Percentiles rank a stretch among this genome's conserved stretches.
phyloP scores from a whole-genome alignment of 2,113 vertebrate species.

The Notarius quadriscutis region DNA sequence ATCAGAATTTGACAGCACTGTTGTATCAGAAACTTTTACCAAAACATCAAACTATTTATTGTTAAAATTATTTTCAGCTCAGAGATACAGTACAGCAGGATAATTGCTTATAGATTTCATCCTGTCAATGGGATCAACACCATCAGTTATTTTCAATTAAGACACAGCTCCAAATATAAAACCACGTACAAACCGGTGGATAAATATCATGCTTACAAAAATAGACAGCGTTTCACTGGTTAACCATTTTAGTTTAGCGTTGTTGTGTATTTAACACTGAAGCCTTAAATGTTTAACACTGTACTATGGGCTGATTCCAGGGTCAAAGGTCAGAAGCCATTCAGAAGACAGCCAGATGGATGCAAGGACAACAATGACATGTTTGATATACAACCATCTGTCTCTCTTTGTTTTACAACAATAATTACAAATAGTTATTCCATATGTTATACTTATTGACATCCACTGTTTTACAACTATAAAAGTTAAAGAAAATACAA shows the following conservation, averaged over 20 bases:
- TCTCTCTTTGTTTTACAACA: constrained; percentile 19
- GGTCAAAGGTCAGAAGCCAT: constrained; percentile 33
- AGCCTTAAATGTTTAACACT: constrained; percentile 52
- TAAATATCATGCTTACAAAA: constrained; percentile 82
- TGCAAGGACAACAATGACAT: constrained; percentile 28
- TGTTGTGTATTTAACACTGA: constrained; percentile 66
- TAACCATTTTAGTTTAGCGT: constrained; percentile 56
- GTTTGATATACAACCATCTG: constrained; percentile 9
- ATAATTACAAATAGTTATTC: constrained; percentile 28
- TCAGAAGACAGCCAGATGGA: constrained; percentile 30
- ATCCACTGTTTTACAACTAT: constrained; percentile 32
- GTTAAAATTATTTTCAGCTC: constrained; percentile 52
- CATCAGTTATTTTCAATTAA: constrained; percentile 56
- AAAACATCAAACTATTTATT: constrained; percentile 57
- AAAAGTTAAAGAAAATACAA: constrained; percentile 31
- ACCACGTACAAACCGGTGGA: constrained; percentile 71
- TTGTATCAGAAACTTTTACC: constrained; percentile 20
- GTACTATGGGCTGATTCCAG: constrained; percentile 45
- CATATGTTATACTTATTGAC: constrained; percentile 41
- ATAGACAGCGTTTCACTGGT: constrained; percentile 74
- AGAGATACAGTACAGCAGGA: constrained; percentile 48
- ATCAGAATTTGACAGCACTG: not conserved
- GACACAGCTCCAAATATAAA: constrained; percentile 69
- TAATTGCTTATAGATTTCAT: constrained; percentile 53
- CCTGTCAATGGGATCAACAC: constrained; percentile 58